Evolutionary conservation across 2,888 invertebrate genomes (phyloP), one percentile per base, ranked within the genome.

Genomic region (Leptopilina myrica): DNA sequence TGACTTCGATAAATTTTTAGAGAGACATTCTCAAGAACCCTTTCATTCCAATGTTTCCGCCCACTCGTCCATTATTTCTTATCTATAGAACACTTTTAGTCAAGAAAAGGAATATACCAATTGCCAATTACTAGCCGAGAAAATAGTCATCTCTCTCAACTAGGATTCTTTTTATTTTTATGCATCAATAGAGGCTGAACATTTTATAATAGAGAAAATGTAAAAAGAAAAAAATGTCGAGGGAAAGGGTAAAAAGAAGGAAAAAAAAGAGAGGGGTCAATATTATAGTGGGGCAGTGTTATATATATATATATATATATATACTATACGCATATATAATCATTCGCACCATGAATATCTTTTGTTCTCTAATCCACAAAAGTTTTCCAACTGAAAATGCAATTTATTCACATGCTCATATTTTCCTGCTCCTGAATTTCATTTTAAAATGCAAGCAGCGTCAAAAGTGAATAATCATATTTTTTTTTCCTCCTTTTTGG

Each of bases 1-100:
- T 79, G 76, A 76, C 59, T 53, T 69, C 76, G 43, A 79, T 79
- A 79, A 79, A 76, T 79, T 79, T 79, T 76, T 65, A 49, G 53
- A 62, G 69, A 62, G 69, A 62, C n/a, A 33, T 49, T 40, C 76
- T 76, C 53, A 26, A 26, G 62, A 67, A 64, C 67, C 77, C 73
- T 73, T 73, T 73, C 73, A 73, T 73, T 73, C 26, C 73, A 73
- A 33, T 53, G 56, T 56, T 73, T 73, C 69, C 73, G 56, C 73
- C 73, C 73, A 56, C 73, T 73, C 33, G 73, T n/a, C 73, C 56
- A 73, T 73, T 73, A 73, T 73, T 62, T 73, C 56, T 56, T 73
- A 56, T 73, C 73, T 73, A 73, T 73, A 73, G 73, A 33, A 33
- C 73, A 56, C 56, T 73, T 33, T 56, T 40, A 56, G 53, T 14